phyloP scores from a whole-genome alignment of 2,888 invertebrate genomes.

The Erebia epiphron region DNA sequence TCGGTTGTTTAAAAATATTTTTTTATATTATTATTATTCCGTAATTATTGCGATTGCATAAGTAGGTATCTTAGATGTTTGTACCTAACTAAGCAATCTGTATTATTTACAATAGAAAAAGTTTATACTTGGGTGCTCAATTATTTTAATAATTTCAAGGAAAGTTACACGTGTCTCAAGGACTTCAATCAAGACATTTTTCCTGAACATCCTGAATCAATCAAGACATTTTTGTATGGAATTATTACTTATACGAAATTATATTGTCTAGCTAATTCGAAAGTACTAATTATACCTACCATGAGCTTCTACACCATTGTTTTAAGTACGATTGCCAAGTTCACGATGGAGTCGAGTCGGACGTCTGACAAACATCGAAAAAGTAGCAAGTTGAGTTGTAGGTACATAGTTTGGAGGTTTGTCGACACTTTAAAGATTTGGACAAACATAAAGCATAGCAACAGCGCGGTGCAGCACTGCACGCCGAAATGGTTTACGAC shows the following conservation, averaged over 20 bases:
- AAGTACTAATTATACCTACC: constrained; percentile 42
- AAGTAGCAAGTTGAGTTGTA: constrained; percentile 50
- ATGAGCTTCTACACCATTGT: constrained; percentile 37
- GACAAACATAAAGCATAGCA: background rate
- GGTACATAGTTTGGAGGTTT: constrained; percentile 54
- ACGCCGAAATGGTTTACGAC: background rate
- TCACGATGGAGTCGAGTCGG: constrained; percentile 35
- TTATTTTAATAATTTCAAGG: no score
- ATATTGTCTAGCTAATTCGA: constrained; percentile 44
- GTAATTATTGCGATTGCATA: no score
- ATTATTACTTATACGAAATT: constrained; percentile 25
- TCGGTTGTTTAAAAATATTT: no score
- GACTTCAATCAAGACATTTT: constrained; percentile 4
- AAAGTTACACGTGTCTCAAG: background rate
- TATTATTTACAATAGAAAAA: no score
- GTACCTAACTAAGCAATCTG: no score
- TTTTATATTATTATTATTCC: no score
- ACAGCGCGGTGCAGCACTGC: background rate
- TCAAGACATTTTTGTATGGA: constrained; percentile 9
- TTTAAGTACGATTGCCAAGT: constrained; percentile 34
- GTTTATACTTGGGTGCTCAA: no score
- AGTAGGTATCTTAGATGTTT: no score
- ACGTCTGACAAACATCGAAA: constrained; percentile 63
- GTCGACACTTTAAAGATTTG: constrained; percentile 54
- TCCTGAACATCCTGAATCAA: background rate